Base-by-base conservation (phyloP, 2,888 invertebrate species). In the Melanotus villosus region DNA sequence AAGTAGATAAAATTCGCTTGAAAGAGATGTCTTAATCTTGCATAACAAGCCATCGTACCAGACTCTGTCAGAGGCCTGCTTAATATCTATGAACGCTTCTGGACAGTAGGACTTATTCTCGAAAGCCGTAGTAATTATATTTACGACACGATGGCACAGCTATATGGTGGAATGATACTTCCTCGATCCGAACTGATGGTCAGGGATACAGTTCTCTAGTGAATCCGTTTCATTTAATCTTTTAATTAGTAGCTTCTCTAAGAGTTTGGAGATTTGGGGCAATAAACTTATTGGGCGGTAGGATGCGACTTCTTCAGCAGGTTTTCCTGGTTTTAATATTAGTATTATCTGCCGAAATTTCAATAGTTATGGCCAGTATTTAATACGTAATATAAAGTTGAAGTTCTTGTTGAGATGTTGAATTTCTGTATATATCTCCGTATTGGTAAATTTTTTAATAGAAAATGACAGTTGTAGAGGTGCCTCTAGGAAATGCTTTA, bases 241-340 rank as follows among this genome's bases (percentile, higher is more conserved):
- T 14, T 34, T 32, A 19, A 56, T 30, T 18, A 56, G 2, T 2
- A 56, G 34, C 18, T 56, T 34, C 32, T 56, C 56, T 34, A 56
- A 14, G 1, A 56, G 56, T 30, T 56, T 56, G 9, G 56, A 30
- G 16, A 34, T 12, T 34, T 5, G 3, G 16, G 34, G 12, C 10
- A 56, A n/a, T 10, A 56, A n/a, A 34, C 34, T 56, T 5, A 56
- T 56, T n/a, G 36, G 34, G 4, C 34, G 56, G 34, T 56, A 56
- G 16, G 56, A 56, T 16, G 34, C 23, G n/a, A 56, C 56, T n/a
- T 56, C 23, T 30, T 2, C 23, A n/a, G 32, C 14, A 10, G 4
- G 16, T 56, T 56, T 43, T 14, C 18, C 6, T 3, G 18, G 43
- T 43, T n/a, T n/a, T n/a, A n/a, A n/a, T n/a, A n/a, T n/a, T n/a